These are phyloP conservation scores for Ctenomys sociabilis DNA, from an alignment of 2,113 vertebrate species.

Conservation along the genomic window DNA sequence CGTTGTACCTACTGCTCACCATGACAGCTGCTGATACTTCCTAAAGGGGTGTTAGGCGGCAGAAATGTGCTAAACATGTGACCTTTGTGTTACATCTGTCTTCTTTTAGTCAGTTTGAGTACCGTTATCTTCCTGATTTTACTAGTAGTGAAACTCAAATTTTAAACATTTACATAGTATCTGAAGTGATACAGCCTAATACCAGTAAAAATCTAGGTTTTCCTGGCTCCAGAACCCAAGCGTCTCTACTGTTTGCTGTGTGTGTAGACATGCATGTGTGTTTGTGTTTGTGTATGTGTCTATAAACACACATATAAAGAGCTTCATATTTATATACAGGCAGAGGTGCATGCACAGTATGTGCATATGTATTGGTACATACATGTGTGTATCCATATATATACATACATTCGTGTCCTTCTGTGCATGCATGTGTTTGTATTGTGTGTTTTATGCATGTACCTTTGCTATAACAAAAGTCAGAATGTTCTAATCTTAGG, in stretches of 20 bases:
- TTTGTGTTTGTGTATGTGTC: background rate
- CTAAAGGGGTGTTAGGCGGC: background rate
- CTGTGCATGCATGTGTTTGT: fast-evolving
- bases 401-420: background rate
- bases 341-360: too few species aligned
- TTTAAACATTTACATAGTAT: constrained; percentile 11
- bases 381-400: too few species aligned
- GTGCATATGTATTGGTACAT: background rate
- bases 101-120: background rate
- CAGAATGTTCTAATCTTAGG: constrained; percentile 4
- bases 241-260: background rate
- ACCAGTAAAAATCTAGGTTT: background rate
- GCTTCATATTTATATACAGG: background rate
- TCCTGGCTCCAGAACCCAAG: background rate
- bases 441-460: background rate
- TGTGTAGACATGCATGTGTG: background rate
- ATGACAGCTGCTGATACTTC: background rate
- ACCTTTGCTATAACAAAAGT: background rate
- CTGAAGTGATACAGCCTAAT: background rate
- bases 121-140: background rate
- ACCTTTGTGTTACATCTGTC: background rate
- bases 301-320: background rate
- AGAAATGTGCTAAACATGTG: background rate
- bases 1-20: background rate
- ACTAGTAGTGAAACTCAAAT: background rate